Percentiles rank a stretch among this genome's conserved stretches.
phyloP scores from a whole-genome alignment of 2,888 invertebrate species.

The Cataglyphis cursor region DNA sequence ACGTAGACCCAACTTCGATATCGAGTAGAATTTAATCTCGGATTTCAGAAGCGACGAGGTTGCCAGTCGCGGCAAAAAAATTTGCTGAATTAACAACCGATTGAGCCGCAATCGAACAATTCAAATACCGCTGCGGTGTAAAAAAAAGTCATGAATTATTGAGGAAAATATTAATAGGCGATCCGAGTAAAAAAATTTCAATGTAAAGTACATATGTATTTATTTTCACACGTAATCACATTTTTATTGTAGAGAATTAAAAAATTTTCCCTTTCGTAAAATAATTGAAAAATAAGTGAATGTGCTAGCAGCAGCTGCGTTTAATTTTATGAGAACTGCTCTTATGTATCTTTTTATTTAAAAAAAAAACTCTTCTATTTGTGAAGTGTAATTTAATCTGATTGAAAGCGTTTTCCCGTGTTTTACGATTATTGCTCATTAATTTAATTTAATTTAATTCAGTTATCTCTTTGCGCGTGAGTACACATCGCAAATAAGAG shows the following conservation, averaged over 20 bases:
- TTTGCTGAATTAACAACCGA: constrained; percentile 25
- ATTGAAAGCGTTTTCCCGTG: neutral
- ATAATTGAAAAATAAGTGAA: neutral
- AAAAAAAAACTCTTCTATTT: neutral
- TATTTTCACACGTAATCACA: neutral
- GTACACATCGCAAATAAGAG: neutral
- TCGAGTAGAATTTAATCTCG: constrained; percentile 54
- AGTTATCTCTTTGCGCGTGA: neutral
- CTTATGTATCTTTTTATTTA: neutral
- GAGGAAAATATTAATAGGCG: neutral
- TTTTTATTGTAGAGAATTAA: neutral
- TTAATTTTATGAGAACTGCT: constrained; percentile 2
- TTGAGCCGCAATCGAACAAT: neutral
- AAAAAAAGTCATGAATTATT: neutral
- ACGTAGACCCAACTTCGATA: constrained; percentile 29
- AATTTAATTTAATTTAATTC: constrained; percentile 23
- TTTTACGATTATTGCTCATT: neutral
- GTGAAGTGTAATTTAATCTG: constrained; percentile 7
- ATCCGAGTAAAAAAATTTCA: constrained; percentile 8
- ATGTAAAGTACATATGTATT: neutral
- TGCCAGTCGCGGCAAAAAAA: constrained; percentile 17
- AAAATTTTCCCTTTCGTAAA: neutral
- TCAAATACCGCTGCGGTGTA: neutral
- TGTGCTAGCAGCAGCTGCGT: neutral
- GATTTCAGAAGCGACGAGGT: constrained; percentile 26